Base-by-base conservation (phyloP, 2,797 vertebrate species). In the Labeo calbasu region DNA sequence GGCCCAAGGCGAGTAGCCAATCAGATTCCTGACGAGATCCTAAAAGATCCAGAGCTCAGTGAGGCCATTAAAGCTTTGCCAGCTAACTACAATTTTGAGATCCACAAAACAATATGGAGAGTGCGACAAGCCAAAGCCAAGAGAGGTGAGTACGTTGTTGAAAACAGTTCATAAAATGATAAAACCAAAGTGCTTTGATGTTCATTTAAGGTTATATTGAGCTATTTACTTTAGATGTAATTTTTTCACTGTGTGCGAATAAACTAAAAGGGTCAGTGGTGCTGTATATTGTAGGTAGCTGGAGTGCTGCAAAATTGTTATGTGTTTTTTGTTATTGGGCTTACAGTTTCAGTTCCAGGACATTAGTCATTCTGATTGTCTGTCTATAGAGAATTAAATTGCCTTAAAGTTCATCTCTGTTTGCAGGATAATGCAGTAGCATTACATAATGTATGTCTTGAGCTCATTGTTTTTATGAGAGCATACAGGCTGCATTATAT, bases 11-110 rank as follows among this genome's bases (percentile, higher is more conserved):
- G 91, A 6, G 92, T 95, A 51, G 97, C 95, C 9, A 97, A 96
- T 94, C 98, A 98, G 90, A 96, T 99, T 84, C 98, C 98, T 0
- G 89, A 96, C 91, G 97, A 98, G 85, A 98, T 99, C 89, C 94
- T 98, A 5, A 90, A 94, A 7, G 95, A 97, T 72, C 61, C 78
- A 0, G 95, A 96, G 83, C 92, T 99, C 78, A 94, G 92, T 91
- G 92, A 96, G 68, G 97, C 97, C 0, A 93, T 93, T 36, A 91
- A 88, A 78, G 93, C 92, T 2, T 88, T 99, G 85, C 98, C 98
- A 77, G 88, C 86, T 46, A 99, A 99, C 92, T 99, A 99, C 95
- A 99, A 99, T 94, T 99, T 99, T 87, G 98, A 99, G 91, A 97
- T 99, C 88, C 96, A 96, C 85, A 99, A 99, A 94, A 99, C 98